These are phyloP conservation scores for Machimus rusticus DNA, from an alignment of 2,888 invertebrate genomes.

Conservation along the genomic window DNA sequence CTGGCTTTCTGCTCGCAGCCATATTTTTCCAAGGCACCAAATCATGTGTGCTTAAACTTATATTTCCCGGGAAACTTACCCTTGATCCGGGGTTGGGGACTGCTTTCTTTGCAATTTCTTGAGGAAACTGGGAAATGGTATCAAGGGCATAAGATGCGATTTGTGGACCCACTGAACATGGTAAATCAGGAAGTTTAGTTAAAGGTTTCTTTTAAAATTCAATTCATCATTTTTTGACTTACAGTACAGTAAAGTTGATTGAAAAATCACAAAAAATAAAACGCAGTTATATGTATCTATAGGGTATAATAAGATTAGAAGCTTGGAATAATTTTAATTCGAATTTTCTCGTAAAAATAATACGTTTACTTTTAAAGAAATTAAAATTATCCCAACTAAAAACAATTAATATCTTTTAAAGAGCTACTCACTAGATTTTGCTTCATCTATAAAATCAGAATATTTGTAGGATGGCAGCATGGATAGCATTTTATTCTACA, in stretches of 20 bases:
- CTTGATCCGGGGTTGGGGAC: not conserved
- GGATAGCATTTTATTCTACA: no score
- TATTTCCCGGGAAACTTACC: not conserved
- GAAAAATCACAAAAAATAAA: not conserved
- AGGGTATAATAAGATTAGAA: no score
- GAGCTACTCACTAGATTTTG: no score
- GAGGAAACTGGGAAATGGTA: not conserved
- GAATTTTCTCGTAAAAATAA: no score
- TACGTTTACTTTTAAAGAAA: no score
- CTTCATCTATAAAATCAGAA: no score
- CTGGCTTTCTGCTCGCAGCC: not conserved
- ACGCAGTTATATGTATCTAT: not conserved
- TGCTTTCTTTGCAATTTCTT: not conserved
- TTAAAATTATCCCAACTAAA: no score
- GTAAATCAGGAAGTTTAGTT: not conserved
- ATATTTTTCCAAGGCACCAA: not conserved
- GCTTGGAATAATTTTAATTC: no score
- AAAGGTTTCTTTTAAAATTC: not conserved
- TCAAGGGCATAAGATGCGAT: not conserved
- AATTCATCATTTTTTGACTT: not conserved
- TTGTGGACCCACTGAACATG: not conserved
- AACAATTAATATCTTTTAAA: no score
- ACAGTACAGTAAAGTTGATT: not conserved
- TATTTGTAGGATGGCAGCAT: no score
- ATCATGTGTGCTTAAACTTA: slow-evolving; percentile 24